These are phyloP conservation scores for Moxostoma hubbsi DNA, from an alignment of 2,797 vertebrate species.

Conservation along the genomic window DNA sequence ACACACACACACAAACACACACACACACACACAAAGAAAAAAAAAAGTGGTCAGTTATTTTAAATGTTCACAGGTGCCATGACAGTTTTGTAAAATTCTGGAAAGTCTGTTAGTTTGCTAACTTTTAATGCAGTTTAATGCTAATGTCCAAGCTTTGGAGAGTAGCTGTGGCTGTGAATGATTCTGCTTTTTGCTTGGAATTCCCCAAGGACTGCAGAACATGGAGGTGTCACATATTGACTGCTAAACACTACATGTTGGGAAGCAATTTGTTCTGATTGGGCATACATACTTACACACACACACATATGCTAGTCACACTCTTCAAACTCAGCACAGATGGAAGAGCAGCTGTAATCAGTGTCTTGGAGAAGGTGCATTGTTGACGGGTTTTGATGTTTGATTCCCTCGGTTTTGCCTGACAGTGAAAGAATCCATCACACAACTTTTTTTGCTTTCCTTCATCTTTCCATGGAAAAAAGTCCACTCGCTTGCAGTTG, in stretches of 20 bases:
- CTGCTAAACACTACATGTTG: constrained; percentile 60
- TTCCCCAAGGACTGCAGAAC: constrained; percentile 31
- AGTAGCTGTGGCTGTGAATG: constrained; percentile 25
- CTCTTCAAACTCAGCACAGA: constrained; percentile 64
- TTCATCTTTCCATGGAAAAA: constrained; percentile 30
- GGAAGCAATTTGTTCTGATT: constrained; percentile 54
- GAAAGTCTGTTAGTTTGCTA: neutral
- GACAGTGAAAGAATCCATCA: constrained; percentile 52
- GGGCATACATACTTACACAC: constrained; percentile 43
- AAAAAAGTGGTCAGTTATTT: neutral
- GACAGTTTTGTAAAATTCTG: neutral
- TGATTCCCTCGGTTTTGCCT: constrained; percentile 62
- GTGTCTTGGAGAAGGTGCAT: constrained; percentile 65
- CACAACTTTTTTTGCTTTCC: constrained; percentile 33
- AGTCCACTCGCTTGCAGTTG: constrained; percentile 48
- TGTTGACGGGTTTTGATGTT: constrained; percentile 65
- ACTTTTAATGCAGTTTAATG: constrained; percentile 3
- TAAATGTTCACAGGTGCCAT: neutral
- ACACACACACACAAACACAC: too few relatives aligned
- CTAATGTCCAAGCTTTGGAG: neutral
- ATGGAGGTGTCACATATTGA: constrained; percentile 49
- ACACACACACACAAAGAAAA: too few relatives aligned
- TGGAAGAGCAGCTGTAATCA: constrained; percentile 70
- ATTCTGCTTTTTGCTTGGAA: constrained; percentile 49
- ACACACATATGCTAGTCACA: constrained; percentile 27